Evolutionary conservation across 2,888 invertebrate genomes (phyloP).

Genomic region (Caenorhabditis drosophilae): DNA sequence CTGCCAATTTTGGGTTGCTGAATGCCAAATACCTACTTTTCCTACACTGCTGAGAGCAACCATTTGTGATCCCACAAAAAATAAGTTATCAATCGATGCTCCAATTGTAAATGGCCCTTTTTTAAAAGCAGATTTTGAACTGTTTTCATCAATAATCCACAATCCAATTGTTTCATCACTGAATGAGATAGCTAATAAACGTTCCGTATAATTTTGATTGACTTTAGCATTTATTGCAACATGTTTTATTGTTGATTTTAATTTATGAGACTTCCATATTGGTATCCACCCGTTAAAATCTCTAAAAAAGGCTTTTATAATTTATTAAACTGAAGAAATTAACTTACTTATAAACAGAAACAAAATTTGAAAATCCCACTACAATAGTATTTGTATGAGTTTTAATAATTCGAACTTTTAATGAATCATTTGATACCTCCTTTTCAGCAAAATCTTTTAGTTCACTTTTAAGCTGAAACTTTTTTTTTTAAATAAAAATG

Average conservation of each 20-base stretch:
- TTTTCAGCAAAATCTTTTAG: conserved; percentile 26
- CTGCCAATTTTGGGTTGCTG: conserved; percentile 98
- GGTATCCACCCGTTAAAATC: conserved; percentile 96
- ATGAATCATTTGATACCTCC: conserved; percentile 76
- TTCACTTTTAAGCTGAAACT: conserved; percentile 42
- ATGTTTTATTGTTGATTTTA: conserved; percentile 86
- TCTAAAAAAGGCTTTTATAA: conserved; percentile 72
- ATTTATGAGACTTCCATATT: conserved; percentile 89
- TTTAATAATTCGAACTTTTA: conserved; percentile 88
- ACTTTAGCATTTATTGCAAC: conserved; percentile 82
- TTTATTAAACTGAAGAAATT: neutral
- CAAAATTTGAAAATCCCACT: conserved; percentile 92
- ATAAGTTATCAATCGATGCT: conserved; percentile 90
- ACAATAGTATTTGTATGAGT: conserved; percentile 98
- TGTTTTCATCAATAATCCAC: conserved; percentile 75
- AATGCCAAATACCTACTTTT: conserved; percentile 98
- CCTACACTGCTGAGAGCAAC: conserved; percentile 91
- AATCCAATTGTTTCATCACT: conserved; percentile 55
- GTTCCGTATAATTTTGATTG: conserved; percentile 44
- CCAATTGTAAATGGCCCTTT: conserved; percentile 55
- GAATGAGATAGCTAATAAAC: conserved; percentile 62
- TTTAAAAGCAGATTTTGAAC: conserved; percentile 24
- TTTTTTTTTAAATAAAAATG: neutral
- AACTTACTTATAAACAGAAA: conserved; percentile 86
- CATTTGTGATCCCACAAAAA: conserved; percentile 95